Evolutionary conservation across 2,797 vertebrate species (phyloP), one percentile per base, ranked within the genome.

Genomic region (Xiphorhynchus erythropygius): DNA sequence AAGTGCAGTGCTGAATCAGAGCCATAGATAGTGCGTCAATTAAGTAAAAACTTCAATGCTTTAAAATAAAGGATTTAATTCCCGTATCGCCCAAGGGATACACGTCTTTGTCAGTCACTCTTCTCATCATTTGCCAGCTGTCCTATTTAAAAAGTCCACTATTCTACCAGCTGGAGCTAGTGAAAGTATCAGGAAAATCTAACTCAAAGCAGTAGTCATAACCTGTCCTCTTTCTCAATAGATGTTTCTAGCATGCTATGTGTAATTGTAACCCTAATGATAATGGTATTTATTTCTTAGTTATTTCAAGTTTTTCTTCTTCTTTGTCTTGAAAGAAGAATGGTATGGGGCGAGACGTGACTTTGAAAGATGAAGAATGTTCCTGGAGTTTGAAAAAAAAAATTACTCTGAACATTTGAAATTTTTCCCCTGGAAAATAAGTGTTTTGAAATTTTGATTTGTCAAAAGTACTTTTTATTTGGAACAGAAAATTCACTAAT

Each of bases 1-100:
- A 87, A 89, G 23, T 84, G 44, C 35, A 47, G n/a, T 21, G 23
- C 73, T 94, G 83, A 93, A 79, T 83, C 67, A 85, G 55, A 95
- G 49, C 28, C 44, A 79, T 23, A 37, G 77, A 41, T 25, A 46
- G 30, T 55, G 50, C 10, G 27, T 42, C 60, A 64, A 70, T 77
- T 84, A 82, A 82, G 88, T 78, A 21, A 82, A 84, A 94, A 90
- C 11, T 28, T 46, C 78, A 74, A 59, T 59, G 19, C 27, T 79
- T 87, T 65, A 27, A 60, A 89, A 41, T 10, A 41, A 83, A 56
- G 19, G 65, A 56, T 70, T 84, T 91, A 23, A 82, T 84, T 79
- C 57, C 22, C 14, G 11, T 69, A 15, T 76, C 84, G 50, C 55
- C 79, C 44, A 5, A 65, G 67, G 37, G 47, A 76, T 22, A 23